Conservation (phyloP, 2,797 vertebrate genomes). For the Amblyopsis hoosieri region DNA sequence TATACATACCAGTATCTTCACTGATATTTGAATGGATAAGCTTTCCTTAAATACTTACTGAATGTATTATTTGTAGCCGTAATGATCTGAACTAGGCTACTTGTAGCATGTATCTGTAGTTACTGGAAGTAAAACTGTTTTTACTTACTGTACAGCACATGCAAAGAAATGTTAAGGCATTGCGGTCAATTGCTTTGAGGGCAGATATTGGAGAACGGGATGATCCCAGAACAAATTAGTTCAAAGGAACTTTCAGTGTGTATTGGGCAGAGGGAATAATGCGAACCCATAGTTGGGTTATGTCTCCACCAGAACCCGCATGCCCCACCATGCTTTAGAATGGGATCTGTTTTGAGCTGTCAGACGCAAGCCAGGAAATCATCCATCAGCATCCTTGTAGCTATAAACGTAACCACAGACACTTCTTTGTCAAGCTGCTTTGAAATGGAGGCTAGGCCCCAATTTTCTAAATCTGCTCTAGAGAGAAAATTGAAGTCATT, state of each 20-base stretch:
- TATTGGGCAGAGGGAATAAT: constrained; percentile 18
- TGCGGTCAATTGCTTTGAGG: constrained; percentile 13
- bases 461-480: constrained; percentile 46
- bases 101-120: too few species aligned
- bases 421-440: constrained; percentile 51
- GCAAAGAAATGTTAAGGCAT: constrained; percentile 1
- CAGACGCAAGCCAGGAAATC: constrained; percentile 65
- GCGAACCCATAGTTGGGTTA: constrained; percentile 26
- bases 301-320: constrained; percentile 45
- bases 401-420: constrained; percentile 61
- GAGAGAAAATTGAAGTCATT: constrained; percentile 48
- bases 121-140: too few species aligned
- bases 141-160: background rate
- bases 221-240: constrained; percentile 17
- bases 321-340: constrained; percentile 38
- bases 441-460: constrained; percentile 30
- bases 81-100: too few species aligned
- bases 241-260: constrained; percentile 9
- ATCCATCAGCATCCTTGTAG: constrained; percentile 62
- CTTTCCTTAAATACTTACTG: background rate
- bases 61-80: too few species aligned
- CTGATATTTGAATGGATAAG: background rate
- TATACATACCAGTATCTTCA: too few species aligned
- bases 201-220: background rate
- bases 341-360: constrained; percentile 60